phyloP scores from a whole-genome alignment of 1,140 invertebrate species.

The Sminthurinus signatus region DNA sequence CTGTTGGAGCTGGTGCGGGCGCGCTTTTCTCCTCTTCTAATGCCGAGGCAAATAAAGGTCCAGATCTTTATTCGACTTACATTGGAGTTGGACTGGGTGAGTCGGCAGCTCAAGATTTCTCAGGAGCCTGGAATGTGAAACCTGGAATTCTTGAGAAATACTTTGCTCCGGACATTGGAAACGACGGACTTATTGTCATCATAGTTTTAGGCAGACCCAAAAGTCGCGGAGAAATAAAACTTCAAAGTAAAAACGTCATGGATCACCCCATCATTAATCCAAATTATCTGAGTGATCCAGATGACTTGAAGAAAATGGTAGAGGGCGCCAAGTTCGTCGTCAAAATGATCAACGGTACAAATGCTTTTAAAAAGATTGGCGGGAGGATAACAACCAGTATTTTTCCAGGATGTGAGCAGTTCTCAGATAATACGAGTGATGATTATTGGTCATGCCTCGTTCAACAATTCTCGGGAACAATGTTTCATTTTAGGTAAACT shows the following conservation, averaged over 20 bases:
- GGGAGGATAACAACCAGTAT: no score
- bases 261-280: slow-evolving; percentile 6
- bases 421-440: no score
- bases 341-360: no score
- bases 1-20: slow-evolving; percentile 5
- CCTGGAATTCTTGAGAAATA: no score
- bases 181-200: slow-evolving; percentile 12
- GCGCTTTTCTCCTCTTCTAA: not conserved
- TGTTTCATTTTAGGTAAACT: no score
- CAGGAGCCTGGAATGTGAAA: not conserved
- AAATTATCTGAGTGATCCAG: slow-evolving; percentile 9
- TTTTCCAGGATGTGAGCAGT: no score
- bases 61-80: slow-evolving; percentile 9
- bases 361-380: no score
- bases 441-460: no score
- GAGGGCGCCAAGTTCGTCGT: no score
- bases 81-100: slow-evolving; percentile 1
- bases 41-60: not conserved
- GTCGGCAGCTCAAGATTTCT: not conserved
- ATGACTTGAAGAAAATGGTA: not conserved
- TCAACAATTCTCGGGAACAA: no score
- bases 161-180: slow-evolving; percentile 5
- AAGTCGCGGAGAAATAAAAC: slow-evolving; percentile 4
- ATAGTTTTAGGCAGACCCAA: slow-evolving; percentile 12
- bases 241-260: not conserved